These are phyloP conservation scores for Alentia gelatinosa DNA, from an alignment of 2,888 invertebrate species.

Conservation along the genomic window DNA sequence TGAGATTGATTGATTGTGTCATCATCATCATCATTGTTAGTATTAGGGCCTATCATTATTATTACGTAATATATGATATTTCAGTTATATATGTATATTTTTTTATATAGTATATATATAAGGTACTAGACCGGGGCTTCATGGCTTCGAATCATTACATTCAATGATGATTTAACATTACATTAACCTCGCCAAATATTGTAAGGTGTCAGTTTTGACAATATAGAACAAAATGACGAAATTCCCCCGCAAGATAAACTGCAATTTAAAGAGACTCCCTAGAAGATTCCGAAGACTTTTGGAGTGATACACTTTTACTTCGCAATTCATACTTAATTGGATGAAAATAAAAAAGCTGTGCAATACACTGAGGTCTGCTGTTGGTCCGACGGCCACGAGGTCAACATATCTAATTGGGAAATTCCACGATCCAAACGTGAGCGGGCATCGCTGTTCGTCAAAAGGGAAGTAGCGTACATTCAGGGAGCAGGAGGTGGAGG, in stretches of 20 bases:
- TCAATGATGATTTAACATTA: neutral
- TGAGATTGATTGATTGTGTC: neutral
- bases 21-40: too few relatives aligned
- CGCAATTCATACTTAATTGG: neutral
- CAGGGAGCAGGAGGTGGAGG: slow-evolving; percentile 84
- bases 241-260: neutral
- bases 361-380: neutral
- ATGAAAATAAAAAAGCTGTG: neutral
- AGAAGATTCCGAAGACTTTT: too few relatives aligned
- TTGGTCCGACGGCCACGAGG: neutral
- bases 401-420: slow-evolving; percentile 72
- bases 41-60: too few relatives aligned
- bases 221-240: neutral
- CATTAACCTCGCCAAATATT: neutral
- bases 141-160: neutral
- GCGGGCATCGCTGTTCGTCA: slow-evolving; percentile 95
- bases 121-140: neutral
- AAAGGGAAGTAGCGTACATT: slow-evolving; percentile 97
- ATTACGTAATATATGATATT: neutral
- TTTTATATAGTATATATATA: neutral
- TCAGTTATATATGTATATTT: neutral
- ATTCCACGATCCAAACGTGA: slow-evolving; percentile 94
- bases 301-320: too few relatives aligned
- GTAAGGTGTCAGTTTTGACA: neutral
- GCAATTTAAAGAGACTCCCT: too few relatives aligned